Evolutionary conservation across 2,797 vertebrate genomes (phyloP), one percentile per base, ranked within the genome.

Genomic region (Brachymystax lenok): DNA sequence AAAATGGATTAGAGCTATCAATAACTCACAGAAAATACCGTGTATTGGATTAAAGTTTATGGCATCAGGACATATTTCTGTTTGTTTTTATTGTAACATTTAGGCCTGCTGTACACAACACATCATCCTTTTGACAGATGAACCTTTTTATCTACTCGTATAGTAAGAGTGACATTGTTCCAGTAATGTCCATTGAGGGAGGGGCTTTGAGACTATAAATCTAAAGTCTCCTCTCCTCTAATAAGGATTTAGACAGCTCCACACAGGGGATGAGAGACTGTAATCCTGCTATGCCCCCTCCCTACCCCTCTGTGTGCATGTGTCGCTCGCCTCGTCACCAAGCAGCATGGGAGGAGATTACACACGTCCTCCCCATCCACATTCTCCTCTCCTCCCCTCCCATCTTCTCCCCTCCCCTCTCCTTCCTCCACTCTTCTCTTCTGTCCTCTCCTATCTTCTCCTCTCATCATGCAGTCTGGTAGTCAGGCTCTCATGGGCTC

Each of bases 171-270:
- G 10, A 46, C 40, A 46, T 46, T 70, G 46, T 71, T 30, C 16
- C 30, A 24, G 2, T 59, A n/a, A 59, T 63, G 21, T 63, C 59
- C 21, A 63, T 24, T 13, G 21, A 24, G 59, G 21, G 21, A 63
- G 21, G 59, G 59, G 21, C 66, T 17, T 68, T 68, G 14, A 3
- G 66, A 13, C 27, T 35, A 2, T 68, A 33, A 10, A 33, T 68
- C 27, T 19, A 35, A 30, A 14, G 28, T 54, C 50, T 69, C 19
- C 27, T 33, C 5, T 51, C 3, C 70, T n/a, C 68, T 74, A 64
- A 50, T 21, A 56, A 16, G 54, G 66, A 54, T 69, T 76, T 76
- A 30, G 50, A 13, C 24, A 51, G 82, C 50, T 73, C 24, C 24
- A 71, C 30, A 27, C 52, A 71, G 28, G 40, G 50, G 64, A 77